Evolutionary conservation across 2,888 invertebrate species (phyloP).

Genomic region (Patella pellucida): DNA sequence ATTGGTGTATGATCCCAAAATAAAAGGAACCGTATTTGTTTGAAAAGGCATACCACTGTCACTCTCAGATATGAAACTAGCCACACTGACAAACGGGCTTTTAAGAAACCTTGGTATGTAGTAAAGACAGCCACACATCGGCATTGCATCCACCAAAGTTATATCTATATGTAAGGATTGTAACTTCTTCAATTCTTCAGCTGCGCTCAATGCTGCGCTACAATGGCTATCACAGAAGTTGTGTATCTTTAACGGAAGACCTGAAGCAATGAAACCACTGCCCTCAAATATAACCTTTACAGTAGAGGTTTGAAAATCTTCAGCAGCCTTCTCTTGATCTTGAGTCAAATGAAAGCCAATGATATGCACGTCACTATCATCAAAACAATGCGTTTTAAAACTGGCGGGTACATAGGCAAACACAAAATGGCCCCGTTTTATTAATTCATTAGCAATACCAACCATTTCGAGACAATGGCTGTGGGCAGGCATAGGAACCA

Average conservation of each 20-base stretch:
- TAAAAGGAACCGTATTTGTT: constrained; percentile 11
- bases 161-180: constrained; percentile 15
- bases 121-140: constrained; percentile 4
- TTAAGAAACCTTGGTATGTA: constrained; percentile 13
- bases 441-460: constrained; percentile 18
- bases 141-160: constrained; percentile 4
- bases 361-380: neutral
- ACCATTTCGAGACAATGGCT: constrained; percentile 13
- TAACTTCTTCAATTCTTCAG: constrained; percentile 11
- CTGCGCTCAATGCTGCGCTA: constrained; percentile 5
- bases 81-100: constrained; percentile 8
- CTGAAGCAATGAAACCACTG: neutral
- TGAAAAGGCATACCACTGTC: constrained; percentile 17
- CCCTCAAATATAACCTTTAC: neutral
- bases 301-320: neutral
- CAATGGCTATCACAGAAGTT: neutral
- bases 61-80: neutral
- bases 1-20: constrained; percentile 6
- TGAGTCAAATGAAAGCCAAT: neutral
- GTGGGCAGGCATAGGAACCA: constrained; percentile 9
- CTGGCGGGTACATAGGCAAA: constrained; percentile 12
- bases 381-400: constrained; percentile 1
- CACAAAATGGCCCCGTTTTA: constrained; percentile 22
- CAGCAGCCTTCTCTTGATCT: neutral
- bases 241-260: neutral